These are phyloP conservation scores for Cyclargus thomasi DNA, from an alignment of 1,140 invertebrate species.

Conservation along the genomic window DNA sequence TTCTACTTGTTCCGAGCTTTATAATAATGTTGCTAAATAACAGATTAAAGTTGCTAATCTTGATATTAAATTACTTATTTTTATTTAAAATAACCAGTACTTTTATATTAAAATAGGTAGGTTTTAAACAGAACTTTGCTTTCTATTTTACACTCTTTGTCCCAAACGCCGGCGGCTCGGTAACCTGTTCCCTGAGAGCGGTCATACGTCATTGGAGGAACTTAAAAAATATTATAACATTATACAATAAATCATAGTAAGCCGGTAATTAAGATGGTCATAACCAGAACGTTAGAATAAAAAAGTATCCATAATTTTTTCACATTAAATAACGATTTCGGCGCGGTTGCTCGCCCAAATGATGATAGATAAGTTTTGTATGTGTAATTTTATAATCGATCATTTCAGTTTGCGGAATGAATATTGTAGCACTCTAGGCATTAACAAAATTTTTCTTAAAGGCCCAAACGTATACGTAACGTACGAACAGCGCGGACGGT, in stretches of 20 bases:
- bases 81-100: too few relatives aligned
- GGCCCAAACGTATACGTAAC: too few relatives aligned
- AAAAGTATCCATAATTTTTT: constrained; percentile 64
- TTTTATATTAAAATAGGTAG: not conserved
- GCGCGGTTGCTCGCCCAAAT: constrained; percentile 45
- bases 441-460: too few relatives aligned
- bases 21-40: too few relatives aligned
- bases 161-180: constrained; percentile 51
- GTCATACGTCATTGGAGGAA: constrained; percentile 62
- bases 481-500: too few relatives aligned
- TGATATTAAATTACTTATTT: too few relatives aligned
- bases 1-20: too few relatives aligned
- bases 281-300: constrained; percentile 61
- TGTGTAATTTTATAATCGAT: constrained; percentile 26
- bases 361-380: constrained; percentile 57
- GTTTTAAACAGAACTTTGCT: not conserved
- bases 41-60: too few relatives aligned
- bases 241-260: constrained; percentile 73
- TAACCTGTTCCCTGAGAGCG: constrained; percentile 52
- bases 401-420: not conserved
- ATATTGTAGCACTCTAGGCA: not conserved
- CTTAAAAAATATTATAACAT: constrained; percentile 66
- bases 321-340: constrained; percentile 71
- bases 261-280: constrained; percentile 71
- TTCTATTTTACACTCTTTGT: constrained; percentile 17